Percentiles rank a stretch among this genome's conserved stretches.
Conservation (phyloP, 2,113 vertebrate species). For the Edolisoma coerulescens region DNA sequence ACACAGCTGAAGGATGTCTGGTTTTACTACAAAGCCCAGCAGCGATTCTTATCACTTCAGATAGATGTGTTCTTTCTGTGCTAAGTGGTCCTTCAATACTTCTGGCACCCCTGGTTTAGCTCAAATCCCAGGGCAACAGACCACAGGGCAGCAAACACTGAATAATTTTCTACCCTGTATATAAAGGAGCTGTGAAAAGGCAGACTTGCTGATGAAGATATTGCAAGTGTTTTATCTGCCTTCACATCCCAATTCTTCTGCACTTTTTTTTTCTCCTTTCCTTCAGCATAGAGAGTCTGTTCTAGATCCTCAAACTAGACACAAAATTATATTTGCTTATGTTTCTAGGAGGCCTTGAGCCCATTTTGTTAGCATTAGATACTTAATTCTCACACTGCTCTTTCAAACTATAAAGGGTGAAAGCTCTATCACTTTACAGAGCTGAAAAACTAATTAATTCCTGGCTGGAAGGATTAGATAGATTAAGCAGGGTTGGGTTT, state of each 20-base stretch:
- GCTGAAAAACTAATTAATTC: neutral
- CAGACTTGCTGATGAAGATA: neutral
- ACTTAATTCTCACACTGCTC: neutral
- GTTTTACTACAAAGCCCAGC: neutral
- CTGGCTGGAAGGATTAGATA: neutral
- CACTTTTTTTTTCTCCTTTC: neutral
- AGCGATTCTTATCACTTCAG: neutral
- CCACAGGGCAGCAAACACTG: neutral
- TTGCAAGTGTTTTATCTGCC: neutral
- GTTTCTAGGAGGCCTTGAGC: neutral
- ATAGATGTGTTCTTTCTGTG: neutral
- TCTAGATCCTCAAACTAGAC: neutral
- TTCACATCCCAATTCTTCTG: neutral
- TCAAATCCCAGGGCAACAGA: neutral
- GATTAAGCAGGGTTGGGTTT: fast-evolving
- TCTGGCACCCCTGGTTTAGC: neutral
- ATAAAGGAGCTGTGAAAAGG: neutral
- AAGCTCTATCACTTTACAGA: neutral
- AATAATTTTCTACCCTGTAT: neutral
- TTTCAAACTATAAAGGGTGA: neutral
- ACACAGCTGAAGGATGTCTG: neutral
- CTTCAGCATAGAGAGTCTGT: neutral
- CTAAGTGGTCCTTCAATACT: neutral
- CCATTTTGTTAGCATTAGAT: neutral
- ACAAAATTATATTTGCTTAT: neutral